Base-by-base conservation (phyloP, 2,888 invertebrate genomes). In the Nysson spinosus region DNA sequence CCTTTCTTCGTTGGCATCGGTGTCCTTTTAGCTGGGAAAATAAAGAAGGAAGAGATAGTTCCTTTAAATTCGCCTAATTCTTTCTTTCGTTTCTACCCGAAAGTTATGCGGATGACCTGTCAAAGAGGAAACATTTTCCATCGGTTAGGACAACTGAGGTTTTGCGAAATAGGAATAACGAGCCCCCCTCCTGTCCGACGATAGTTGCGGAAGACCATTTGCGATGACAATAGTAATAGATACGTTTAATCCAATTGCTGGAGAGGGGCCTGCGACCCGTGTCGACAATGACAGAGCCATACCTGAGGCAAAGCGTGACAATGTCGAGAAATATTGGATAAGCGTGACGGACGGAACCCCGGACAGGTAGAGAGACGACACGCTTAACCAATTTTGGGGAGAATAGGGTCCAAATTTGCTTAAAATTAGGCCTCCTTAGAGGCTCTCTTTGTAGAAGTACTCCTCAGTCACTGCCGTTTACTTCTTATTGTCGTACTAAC, bases 241-340 rank as follows among this genome's bases (percentile, higher is more conserved):
- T 86, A 86, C 80, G 69, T 86, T 84, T 86, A 86, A 87, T 87
- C 85, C 86, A 87, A 87, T 87, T 86, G 84, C 77, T 77, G 68
- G 70, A 66, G 67, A 16, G 28, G 37, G 63, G 28, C 51, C 52
- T 63, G 52, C 49, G 60, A 47, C 14, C 30, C 16, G 20, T 55
- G 61, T 55, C 62, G 39, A 79, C 78, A 77, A 77, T 75, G 72
- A 66, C 42, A 50, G 14, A 24, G 54, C 39, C 35, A 35, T 63
- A 58, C 54, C 66, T 54, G 52, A 57, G 47, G 40, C 20, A 42
- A 37, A 37, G 46, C 64, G 71, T 66, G 71, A 83, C 82, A 81
- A 82, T 82, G 72, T 75, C 67, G 54, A 60, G 65, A 58, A 79
- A 81, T 82, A 80, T 81, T 81, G 80, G 80, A 82, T 83, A 81